Evolutionary conservation across 2,797 vertebrate species (phyloP).

Genomic region (Chromobotia macracanthus): DNA sequence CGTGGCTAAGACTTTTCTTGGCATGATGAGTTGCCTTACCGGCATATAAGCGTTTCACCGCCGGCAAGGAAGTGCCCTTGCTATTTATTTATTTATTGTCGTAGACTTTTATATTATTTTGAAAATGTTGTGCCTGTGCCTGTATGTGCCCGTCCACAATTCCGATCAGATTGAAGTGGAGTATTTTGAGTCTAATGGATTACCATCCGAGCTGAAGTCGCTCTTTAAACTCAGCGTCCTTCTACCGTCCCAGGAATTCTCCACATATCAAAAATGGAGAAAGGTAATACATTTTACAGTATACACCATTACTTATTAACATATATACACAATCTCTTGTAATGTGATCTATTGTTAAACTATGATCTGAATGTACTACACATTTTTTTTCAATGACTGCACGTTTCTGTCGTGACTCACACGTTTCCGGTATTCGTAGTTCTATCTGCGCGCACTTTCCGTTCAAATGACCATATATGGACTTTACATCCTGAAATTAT

Average conservation of each 20-base stretch:
- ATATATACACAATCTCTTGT: neutral
- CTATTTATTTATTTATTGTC: slow-evolving; percentile 77
- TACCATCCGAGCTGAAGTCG: slow-evolving; percentile 88
- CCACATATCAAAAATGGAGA: slow-evolving; percentile 88
- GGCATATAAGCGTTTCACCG: slow-evolving; percentile 60
- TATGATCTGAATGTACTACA: no score
- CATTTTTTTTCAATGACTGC: neutral
- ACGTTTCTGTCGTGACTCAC: slow-evolving; percentile 12
- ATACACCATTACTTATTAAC: neutral
- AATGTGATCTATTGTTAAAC: neutral
- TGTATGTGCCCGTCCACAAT: slow-evolving; percentile 85
- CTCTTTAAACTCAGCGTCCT: slow-evolving; percentile 86
- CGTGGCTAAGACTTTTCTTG: slow-evolving; percentile 50
- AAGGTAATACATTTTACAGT: slow-evolving; percentile 63
- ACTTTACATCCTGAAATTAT: neutral
- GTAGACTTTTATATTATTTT: slow-evolving; percentile 44
- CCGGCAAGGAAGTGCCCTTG: rapidly evolving
- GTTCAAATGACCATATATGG: slow-evolving; percentile 40
- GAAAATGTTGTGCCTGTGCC: slow-evolving; percentile 88
- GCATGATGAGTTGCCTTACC: slow-evolving; percentile 54
- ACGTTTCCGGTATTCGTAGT: slow-evolving; percentile 19
- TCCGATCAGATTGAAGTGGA: slow-evolving; percentile 85
- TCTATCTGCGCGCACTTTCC: slow-evolving; percentile 23
- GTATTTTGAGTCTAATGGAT: slow-evolving; percentile 90
- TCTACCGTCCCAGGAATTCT: slow-evolving; percentile 89